A percentile compares a stretch with the other conserved stretches of the same genome.
Evolutionary conservation across 2,888 invertebrate genomes (phyloP).

Genomic region (Synanthedon myopaeformis): DNA sequence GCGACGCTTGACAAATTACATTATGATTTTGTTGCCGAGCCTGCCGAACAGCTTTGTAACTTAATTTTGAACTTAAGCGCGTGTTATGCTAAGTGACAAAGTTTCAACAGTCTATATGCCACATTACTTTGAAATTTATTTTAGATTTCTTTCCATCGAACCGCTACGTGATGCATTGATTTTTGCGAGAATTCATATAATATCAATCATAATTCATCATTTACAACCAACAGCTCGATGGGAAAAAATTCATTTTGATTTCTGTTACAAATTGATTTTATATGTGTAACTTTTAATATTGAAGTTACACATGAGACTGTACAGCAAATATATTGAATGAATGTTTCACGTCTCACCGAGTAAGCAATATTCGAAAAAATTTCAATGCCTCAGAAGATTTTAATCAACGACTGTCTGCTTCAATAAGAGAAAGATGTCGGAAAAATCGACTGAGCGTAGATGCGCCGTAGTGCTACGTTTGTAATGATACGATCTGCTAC

Average conservation of each 20-base stretch:
- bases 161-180: conserved; percentile 3
- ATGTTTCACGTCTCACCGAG: background rate
- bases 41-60: conserved; percentile 29
- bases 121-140: conserved; percentile 1
- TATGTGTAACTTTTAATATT: too few relatives aligned
- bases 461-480: conserved; percentile 6
- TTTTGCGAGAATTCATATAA: too few relatives aligned
- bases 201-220: too few relatives aligned
- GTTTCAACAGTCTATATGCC: conserved; percentile 10
- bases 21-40: conserved; percentile 45
- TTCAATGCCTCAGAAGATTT: conserved; percentile 7
- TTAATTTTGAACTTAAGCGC: conserved; percentile 34
- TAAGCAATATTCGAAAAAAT: conserved; percentile 6
- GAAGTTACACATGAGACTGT: too few relatives aligned
- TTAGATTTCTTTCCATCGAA: conserved; percentile 4
- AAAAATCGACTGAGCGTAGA: conserved; percentile 5
- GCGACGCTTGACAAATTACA: conserved; percentile 49
- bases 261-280: too few relatives aligned
- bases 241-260: too few relatives aligned
- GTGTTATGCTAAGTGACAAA: conserved; percentile 28
- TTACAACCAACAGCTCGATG: too few relatives aligned
- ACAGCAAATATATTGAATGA: background rate
- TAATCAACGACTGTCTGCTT: conserved; percentile 4
- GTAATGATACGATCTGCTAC: conserved; percentile 7
- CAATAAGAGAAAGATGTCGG: conserved; percentile 5